Base-by-base conservation (phyloP, 1,140 invertebrate species). In the Ooceraea biroi region DNA sequence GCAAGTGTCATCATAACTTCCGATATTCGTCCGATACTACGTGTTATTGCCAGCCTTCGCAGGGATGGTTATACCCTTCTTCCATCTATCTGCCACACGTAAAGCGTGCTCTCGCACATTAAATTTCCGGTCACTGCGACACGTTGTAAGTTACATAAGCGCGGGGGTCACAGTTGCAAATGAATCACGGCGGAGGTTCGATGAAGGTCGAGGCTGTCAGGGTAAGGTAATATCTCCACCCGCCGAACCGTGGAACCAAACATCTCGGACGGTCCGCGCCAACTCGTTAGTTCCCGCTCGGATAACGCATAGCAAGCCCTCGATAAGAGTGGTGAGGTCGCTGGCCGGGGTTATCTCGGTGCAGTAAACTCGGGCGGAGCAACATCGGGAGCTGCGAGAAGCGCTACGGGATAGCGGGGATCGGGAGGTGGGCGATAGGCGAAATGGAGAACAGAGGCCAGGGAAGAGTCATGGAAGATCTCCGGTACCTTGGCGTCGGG, bases 331-430 rank as follows among this genome's bases (percentile, higher is more conserved):
- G 84, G 85, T 69, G 85, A 86, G 90, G 89, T 90, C 87, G 87
- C 68, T 27, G 71, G 71, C 61, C 48, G 77, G 52, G 91, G 91
- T 93, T 93, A 93, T 93, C 92, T 92, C 85, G 57, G 74, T 85
- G 90, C 90, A 92, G 91, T 93, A 93, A 93, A 93, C 92, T 92
- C 85, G 83, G 86, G 86, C 83, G 85, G 87, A 92, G 92, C 90
- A 92, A 92, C 90, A 92, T 90, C 71, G 85, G 55, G 60, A 73
- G 14, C 22, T 19, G 27, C 19, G 57, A 52, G 58, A 65, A 74
- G 65, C 60, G 60, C 44, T 25, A 48, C 58, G 52, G 63, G 17
- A 36, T n/a, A n/a, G n/a, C n/a, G 17, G 60, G 57, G 17, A 25
- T 30, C 0, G 48, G 22, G 41, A 8, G 10, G 19, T n/a, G 36